Percentiles rank a stretch among this genome's conserved stretches.
Conservation (phyloP, 1,140 invertebrate genomes). For the Liolophura sinensis region DNA sequence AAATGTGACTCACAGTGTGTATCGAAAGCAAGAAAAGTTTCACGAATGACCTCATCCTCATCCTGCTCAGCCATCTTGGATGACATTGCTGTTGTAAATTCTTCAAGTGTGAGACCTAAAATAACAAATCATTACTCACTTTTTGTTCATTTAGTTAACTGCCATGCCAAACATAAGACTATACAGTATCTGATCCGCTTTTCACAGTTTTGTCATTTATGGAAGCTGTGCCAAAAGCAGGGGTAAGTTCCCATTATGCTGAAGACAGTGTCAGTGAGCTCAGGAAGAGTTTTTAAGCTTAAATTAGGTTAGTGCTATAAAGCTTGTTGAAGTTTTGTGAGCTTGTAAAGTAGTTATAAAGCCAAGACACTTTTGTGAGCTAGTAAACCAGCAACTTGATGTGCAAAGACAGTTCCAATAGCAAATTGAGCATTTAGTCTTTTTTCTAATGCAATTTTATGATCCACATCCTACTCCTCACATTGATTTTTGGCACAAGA, state of each 20-base stretch:
- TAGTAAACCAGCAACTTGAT: too few relatives aligned
- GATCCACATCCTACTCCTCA: too few relatives aligned
- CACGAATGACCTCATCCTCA: conserved; percentile 52
- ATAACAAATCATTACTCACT: conserved; percentile 8
- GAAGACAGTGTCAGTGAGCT: neutral
- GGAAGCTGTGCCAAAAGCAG: neutral
- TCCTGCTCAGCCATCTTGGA: conserved; percentile 40
- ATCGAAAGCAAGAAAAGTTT: conserved; percentile 54
- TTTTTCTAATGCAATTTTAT: too few relatives aligned
- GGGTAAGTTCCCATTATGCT: neutral
- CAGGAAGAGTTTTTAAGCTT: too few relatives aligned
- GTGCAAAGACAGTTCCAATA: too few relatives aligned
- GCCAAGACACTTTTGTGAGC: too few relatives aligned
- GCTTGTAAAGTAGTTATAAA: too few relatives aligned
- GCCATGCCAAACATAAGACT: neutral
- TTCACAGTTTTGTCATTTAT: neutral
- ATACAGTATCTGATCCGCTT: neutral
- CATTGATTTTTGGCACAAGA: too few relatives aligned
- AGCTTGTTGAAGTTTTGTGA: too few relatives aligned
- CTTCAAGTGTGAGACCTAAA: conserved; percentile 37
- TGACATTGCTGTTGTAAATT: conserved; percentile 41
- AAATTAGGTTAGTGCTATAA: too few relatives aligned
- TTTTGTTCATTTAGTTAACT: neutral
- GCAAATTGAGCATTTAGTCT: too few relatives aligned
- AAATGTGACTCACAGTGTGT: conserved; percentile 45